Evolutionary conservation across 2,797 vertebrate genomes (phyloP).

Genomic region (Mus caroli): DNA sequence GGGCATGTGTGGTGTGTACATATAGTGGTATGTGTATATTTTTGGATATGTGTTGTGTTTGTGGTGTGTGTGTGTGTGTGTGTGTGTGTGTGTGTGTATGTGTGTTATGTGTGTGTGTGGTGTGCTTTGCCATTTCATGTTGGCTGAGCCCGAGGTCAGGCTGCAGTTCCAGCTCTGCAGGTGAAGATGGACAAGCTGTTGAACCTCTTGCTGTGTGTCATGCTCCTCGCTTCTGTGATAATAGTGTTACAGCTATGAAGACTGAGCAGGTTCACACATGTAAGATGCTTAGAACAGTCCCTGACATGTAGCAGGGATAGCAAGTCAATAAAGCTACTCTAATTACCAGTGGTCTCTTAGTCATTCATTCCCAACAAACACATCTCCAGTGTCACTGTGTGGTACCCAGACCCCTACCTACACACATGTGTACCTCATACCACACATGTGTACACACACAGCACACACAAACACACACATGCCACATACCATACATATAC

Average conservation of each 20-base stretch:
- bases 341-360: constrained; percentile 27
- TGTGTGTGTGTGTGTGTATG: background rate
- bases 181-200: background rate
- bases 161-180: background rate
- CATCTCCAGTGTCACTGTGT: background rate
- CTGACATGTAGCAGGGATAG: background rate
- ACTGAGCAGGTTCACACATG: background rate
- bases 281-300: constrained; percentile 13
- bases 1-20: background rate
- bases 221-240: background rate
- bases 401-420: background rate
- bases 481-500: background rate
- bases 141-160: background rate
- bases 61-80: background rate
- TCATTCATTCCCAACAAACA: constrained; percentile 38
- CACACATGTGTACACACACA: background rate
- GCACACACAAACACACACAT: background rate
- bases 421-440: background rate
- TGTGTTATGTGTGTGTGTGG: background rate
- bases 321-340: background rate
- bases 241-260: background rate
- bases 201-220: background rate
- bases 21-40: background rate
- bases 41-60: background rate
- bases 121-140: background rate